phyloP scores from a whole-genome alignment of 2,797 vertebrate genomes.

The Artibeus lituratus region DNA sequence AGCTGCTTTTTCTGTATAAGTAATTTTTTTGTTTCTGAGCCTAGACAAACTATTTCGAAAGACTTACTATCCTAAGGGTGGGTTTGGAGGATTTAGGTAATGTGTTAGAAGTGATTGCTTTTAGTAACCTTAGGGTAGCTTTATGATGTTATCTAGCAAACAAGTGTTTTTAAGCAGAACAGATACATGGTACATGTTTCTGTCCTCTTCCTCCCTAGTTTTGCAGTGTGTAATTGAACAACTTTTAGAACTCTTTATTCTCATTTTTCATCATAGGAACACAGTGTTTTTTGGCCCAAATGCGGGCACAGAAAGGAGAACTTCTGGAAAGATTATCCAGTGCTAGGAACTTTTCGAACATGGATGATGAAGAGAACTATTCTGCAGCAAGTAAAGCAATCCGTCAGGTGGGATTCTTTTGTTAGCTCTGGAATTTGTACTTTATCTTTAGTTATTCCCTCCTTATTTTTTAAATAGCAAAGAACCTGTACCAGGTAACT shows the following conservation, averaged over 20 bases:
- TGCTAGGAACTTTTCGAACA: conserved; percentile 93
- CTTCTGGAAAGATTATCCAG: conserved; percentile 95
- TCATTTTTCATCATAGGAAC: conserved; percentile 83
- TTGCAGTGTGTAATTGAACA: neutral
- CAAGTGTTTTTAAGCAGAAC: neutral
- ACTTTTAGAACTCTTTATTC: conserved; percentile 8
- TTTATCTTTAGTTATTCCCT: neutral
- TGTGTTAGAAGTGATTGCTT: conserved; percentile 15
- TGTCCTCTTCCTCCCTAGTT: neutral
- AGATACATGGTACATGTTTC: neutral
- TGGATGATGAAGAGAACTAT: conserved; percentile 95
- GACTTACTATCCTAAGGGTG: neutral
- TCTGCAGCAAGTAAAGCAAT: conserved; percentile 92
- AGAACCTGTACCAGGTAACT: neutral
- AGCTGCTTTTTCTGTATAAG: neutral
- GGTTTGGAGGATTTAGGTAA: neutral
- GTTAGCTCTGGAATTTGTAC: neutral
- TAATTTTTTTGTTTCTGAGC: neutral
- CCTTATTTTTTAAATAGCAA: neutral
- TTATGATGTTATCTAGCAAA: neutral
- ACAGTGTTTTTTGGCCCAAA: conserved; percentile 93
- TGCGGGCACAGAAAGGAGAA: conserved; percentile 93
- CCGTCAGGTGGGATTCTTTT: conserved; percentile 87
- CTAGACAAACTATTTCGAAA: neutral
- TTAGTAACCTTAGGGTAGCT: neutral